Evolutionary conservation across 2,113 vertebrate species (phyloP), one percentile per base, ranked within the genome.

Genomic region (Sigmodon hispidus): DNA sequence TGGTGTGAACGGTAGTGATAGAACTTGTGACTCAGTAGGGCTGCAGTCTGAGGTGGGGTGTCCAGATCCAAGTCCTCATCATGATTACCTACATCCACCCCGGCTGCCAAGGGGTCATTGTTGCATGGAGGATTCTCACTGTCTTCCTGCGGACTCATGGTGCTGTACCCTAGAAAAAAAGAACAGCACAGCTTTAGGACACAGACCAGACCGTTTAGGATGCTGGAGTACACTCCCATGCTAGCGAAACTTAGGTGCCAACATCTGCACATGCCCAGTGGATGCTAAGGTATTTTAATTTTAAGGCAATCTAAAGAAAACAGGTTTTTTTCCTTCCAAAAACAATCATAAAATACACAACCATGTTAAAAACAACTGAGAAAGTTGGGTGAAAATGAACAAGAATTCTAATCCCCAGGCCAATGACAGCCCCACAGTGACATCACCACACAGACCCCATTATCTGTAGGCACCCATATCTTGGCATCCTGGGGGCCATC

Each of bases 71-170:
- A 97, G 97, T 99, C 99, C 85, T 99, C 99, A 0, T 99, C 99
- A 3, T 99, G 99, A 98, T 99, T 99, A 0, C 99, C 99, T 13
- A 99, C 99, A 0, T 99, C 99, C 0, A 99, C 99, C 0, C 99
- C 99, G 0, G 99, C 99, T 0, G 99, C 99, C 15, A 99, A 97
- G 0, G 99, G 99, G 98, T 99, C 99, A 0, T 99, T 99, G 94
- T 99, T 99, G 97, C 99, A 98, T 0, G 99, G 99, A 0, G 99
- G 99, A 94, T 99, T 99, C 97, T 99, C 99, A 0, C 99, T 99
- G 98, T 99, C 99, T 94, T 99, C 99, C 98, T 99, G 99, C 0
- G 99, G 99, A 94, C 99, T 99, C 99, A 99, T 99, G 43, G 99
- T 99, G 98, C 99, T 99, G 98, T 99, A 99, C 63, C 99, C 99